phyloP scores from a whole-genome alignment of 2,888 invertebrate genomes.

The Atethmia centrago region DNA sequence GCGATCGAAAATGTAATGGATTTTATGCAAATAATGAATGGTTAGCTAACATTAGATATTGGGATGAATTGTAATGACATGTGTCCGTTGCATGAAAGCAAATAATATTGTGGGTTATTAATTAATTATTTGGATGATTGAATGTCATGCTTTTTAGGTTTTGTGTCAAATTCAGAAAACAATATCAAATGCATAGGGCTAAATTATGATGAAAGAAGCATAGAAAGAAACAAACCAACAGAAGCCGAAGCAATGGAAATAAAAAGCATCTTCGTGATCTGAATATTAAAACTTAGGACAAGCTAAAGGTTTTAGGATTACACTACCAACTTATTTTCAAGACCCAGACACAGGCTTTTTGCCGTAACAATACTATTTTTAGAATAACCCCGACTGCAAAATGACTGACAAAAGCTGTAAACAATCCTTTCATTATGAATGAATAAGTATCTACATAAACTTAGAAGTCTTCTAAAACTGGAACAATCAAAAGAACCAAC shows the following conservation, averaged over 20 bases:
- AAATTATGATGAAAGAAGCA: background rate
- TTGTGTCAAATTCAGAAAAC: background rate
- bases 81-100: slow-evolving; percentile 4
- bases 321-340: slow-evolving; percentile 20
- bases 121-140: slow-evolving; percentile 6
- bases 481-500: slow-evolving; percentile 19
- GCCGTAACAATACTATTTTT: background rate
- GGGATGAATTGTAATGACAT: slow-evolving; percentile 24
- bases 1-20: slow-evolving; percentile 28
- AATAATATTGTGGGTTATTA: background rate
- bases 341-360: background rate
- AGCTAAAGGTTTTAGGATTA: background rate
- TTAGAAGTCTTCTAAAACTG: background rate
- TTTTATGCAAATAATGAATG: slow-evolving; percentile 29
- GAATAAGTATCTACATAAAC: background rate
- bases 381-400: background rate
- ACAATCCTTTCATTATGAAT: background rate
- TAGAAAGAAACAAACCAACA: background rate
- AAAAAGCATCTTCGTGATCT: background rate
- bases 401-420: background rate
- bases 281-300: background rate
- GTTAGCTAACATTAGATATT: slow-evolving; percentile 15
- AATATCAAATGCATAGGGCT: background rate
- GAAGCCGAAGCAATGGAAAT: background rate
- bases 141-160: background rate